A percentile compares a stretch with the other conserved stretches of the same genome.
phyloP scores from a whole-genome alignment of 2,797 vertebrate species.

The Lateolabrax maculatus region DNA sequence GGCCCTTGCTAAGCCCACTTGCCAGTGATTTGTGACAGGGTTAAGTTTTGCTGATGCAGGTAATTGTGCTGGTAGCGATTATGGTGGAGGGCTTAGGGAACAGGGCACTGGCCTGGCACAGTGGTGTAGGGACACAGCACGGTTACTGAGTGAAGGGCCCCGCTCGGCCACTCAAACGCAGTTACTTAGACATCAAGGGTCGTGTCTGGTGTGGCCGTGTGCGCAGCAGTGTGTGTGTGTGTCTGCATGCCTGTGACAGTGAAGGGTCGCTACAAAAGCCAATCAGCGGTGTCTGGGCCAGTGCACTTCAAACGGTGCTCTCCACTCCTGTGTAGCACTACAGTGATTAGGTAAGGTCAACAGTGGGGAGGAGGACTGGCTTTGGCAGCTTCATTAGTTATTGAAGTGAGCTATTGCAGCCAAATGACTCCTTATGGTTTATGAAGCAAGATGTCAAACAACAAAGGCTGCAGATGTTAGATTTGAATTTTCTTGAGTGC shows the following conservation, averaged over 20 bases:
- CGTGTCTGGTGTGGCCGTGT: constrained; percentile 25
- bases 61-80: constrained; percentile 70
- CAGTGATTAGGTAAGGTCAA: constrained; percentile 83
- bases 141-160: constrained; percentile 62
- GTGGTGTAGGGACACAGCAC: constrained; percentile 31
- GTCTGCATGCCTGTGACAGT: constrained; percentile 31
- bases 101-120: constrained; percentile 25
- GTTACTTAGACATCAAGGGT: constrained; percentile 62
- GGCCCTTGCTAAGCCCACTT: constrained; percentile 49
- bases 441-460: constrained; percentile 13
- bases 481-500: constrained; percentile 4
- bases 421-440: constrained; percentile 33
- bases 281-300: constrained; percentile 67
- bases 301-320: constrained; percentile 77
- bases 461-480: constrained; percentile 18
- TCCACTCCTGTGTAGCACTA: constrained; percentile 66
- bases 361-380: constrained; percentile 57
- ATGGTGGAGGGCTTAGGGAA: constrained; percentile 49
- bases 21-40: constrained; percentile 56
- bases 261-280: constrained; percentile 53
- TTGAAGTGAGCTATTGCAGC: constrained; percentile 48
- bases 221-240: constrained; percentile 1
- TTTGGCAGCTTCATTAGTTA: constrained; percentile 58
- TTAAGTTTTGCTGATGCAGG: constrained; percentile 65
- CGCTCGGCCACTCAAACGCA: constrained; percentile 51